Percentiles rank a stretch among this genome's conserved stretches.
These are phyloP conservation scores for Molorchus minor DNA, from an alignment of 2,888 invertebrate genomes.

Conservation along the genomic window DNA sequence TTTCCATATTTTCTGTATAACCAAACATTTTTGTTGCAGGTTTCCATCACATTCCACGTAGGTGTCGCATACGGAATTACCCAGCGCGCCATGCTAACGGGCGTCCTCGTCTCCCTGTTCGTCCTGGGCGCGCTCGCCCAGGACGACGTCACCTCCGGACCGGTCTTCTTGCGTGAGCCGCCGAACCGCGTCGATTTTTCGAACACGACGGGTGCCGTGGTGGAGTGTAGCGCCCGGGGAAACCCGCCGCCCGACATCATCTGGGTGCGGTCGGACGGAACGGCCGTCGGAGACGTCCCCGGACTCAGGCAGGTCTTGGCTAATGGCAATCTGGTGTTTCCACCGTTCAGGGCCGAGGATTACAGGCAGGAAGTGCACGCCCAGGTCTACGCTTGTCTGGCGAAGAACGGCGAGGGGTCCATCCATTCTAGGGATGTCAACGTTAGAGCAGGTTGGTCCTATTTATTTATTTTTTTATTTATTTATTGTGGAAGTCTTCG, in stretches of 20 bases:
- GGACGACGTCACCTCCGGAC: slow-evolving; percentile 69
- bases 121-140: slow-evolving; percentile 36
- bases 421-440: slow-evolving; percentile 93
- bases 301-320: slow-evolving; percentile 70
- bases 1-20: too few species aligned
- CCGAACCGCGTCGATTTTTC: slow-evolving; percentile 92
- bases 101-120: slow-evolving; percentile 30
- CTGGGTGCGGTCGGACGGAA: slow-evolving; percentile 92
- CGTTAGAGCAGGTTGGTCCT: slow-evolving; percentile 87
- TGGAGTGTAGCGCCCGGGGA: slow-evolving; percentile 91
- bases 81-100: slow-evolving; percentile 30
- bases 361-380: slow-evolving; percentile 95
- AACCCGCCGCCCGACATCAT: slow-evolving; percentile 91
- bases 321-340: slow-evolving; percentile 93
- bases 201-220: slow-evolving; percentile 91
- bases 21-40: slow-evolving; percentile 10
- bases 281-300: slow-evolving; percentile 90
- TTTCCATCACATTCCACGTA: slow-evolving; percentile 1
- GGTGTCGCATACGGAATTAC: slow-evolving; percentile 3
- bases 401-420: slow-evolving; percentile 87
- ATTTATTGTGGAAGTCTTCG: not conserved
- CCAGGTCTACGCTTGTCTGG: slow-evolving; percentile 92
- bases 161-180: slow-evolving; percentile 91
- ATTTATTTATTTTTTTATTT: not conserved
- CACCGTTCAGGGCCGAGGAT: slow-evolving; percentile 93